Evolutionary conservation across 2,888 invertebrate genomes (phyloP).

Genomic region (Pharmacophagus antenor): DNA sequence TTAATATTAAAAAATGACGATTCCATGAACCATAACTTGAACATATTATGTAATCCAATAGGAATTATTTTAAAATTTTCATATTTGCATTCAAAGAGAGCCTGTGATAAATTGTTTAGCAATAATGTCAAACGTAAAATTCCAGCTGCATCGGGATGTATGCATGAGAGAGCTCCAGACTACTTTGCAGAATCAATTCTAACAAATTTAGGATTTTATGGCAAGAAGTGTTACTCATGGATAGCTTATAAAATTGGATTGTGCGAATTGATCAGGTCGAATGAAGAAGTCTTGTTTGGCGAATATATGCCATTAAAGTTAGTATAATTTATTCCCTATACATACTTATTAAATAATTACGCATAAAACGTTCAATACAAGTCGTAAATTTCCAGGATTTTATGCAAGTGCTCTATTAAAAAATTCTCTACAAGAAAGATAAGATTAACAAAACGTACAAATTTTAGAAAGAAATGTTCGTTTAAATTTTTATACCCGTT

Average conservation of each 20-base stretch:
- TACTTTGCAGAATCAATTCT: conserved; percentile 82
- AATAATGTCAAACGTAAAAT: background rate
- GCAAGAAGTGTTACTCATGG: conserved; percentile 76
- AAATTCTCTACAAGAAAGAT: too few relatives aligned
- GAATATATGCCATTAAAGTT: conserved; percentile 73
- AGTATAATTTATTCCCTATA: conserved; percentile 35
- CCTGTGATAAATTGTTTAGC: background rate
- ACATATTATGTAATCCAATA: too few relatives aligned
- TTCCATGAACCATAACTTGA: too few relatives aligned
- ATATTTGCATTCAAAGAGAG: too few relatives aligned
- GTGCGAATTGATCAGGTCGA: conserved; percentile 59
- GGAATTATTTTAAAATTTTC: too few relatives aligned
- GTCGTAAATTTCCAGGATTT: too few relatives aligned
- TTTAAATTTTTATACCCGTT: too few relatives aligned
- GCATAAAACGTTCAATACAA: too few relatives aligned
- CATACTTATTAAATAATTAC: background rate
- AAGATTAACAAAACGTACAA: too few relatives aligned
- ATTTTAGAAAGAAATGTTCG: too few relatives aligned
- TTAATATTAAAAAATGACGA: too few relatives aligned
- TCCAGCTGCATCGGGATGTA: conserved; percentile 78
- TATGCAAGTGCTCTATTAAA: too few relatives aligned
- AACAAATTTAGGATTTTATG: conserved; percentile 78
- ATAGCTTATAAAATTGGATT: conserved; percentile 73
- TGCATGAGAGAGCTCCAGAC: conserved; percentile 80
- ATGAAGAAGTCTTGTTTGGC: conserved; percentile 71